phyloP scores from a whole-genome alignment of 2,113 vertebrate genomes.

The Elaphurus davidianus region DNA sequence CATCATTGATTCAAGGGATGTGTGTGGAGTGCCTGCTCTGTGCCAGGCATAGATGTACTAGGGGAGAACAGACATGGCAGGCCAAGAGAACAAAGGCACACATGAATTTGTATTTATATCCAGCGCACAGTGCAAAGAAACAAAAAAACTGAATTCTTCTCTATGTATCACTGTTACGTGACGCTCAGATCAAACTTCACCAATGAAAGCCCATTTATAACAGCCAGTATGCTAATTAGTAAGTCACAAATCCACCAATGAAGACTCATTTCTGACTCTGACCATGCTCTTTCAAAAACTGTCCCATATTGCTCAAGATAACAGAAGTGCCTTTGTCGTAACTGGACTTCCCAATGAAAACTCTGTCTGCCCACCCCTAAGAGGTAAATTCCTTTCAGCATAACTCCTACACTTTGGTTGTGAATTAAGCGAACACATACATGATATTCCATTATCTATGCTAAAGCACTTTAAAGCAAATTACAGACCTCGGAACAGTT shows the following conservation, averaged over 20 bases:
- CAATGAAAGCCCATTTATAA: neutral
- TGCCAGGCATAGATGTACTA: neutral
- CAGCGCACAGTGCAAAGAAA: neutral
- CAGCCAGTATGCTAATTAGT: neutral
- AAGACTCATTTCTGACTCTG: neutral
- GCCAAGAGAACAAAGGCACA: neutral
- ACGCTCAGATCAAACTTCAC: neutral
- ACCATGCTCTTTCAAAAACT: neutral
- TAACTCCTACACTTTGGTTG: neutral
- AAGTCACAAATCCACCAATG: neutral
- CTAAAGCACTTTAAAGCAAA: constrained; percentile 30
- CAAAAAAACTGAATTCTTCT: neutral
- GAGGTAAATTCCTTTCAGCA: neutral
- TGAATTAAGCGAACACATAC: neutral
- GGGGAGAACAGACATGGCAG: no score
- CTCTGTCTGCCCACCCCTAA: neutral
- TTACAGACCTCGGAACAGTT: neutral
- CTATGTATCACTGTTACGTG: neutral
- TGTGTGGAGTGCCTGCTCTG: neutral
- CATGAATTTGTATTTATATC: neutral
- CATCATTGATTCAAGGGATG: neutral
- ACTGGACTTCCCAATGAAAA: neutral
- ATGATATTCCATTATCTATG: neutral
- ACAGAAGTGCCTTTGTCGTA: neutral
- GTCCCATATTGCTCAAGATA: neutral